These are phyloP conservation scores for Petroica traversi DNA, from an alignment of 2,113 vertebrate species.

Conservation along the genomic window DNA sequence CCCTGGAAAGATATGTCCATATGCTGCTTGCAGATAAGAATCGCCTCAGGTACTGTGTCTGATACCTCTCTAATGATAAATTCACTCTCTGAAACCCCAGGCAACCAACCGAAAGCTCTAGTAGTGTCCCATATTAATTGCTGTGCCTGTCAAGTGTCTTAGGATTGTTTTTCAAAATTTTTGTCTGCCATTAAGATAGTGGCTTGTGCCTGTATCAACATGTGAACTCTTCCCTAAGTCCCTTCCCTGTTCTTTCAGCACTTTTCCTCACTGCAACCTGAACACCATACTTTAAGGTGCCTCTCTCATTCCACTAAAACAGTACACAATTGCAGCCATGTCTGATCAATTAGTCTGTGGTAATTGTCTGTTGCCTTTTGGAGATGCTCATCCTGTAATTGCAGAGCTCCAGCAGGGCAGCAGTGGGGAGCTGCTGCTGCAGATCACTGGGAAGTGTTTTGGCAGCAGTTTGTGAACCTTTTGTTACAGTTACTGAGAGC, in stretches of 20 bases:
- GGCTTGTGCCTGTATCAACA: neutral
- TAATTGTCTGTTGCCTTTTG: neutral
- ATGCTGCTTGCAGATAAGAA: slow-evolving; percentile 86
- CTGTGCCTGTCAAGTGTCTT: neutral
- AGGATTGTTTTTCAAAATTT: neutral
- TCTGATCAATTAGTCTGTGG: neutral
- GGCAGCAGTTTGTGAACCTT: neutral
- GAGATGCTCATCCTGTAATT: neutral
- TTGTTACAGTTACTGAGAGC: neutral
- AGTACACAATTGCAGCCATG: neutral
- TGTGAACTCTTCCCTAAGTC: neutral
- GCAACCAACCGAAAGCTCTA: neutral
- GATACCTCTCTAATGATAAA: neutral
- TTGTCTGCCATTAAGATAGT: neutral
- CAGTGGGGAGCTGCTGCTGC: neutral
- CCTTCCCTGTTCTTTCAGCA: neutral
- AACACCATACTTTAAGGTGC: neutral
- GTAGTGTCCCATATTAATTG: neutral
- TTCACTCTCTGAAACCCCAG: neutral
- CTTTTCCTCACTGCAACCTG: neutral
- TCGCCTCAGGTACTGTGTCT: slow-evolving; percentile 82
- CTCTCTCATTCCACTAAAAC: neutral
- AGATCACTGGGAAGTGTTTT: neutral
- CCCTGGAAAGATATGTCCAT: slow-evolving; percentile 92
- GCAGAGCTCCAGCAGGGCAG: neutral